Percentiles rank a stretch among this genome's conserved stretches.
Conservation (phyloP, 2,113 vertebrate species). For the Xiphophorus couchianus region DNA sequence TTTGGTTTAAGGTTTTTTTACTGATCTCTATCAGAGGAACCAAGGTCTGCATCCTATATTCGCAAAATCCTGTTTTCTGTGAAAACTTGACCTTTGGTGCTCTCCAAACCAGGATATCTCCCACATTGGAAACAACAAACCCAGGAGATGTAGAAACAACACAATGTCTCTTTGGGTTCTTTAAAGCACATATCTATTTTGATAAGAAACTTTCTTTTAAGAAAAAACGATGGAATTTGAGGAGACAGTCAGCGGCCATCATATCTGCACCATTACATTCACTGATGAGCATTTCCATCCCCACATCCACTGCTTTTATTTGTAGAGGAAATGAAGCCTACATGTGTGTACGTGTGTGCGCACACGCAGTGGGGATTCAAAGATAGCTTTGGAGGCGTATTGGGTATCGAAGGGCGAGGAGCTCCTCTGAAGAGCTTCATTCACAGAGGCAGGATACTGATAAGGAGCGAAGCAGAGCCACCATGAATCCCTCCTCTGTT, state of each 20-base stretch:
- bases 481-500: constrained; percentile 81
- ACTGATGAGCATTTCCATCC: background rate
- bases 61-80: background rate
- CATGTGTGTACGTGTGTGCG: constrained; percentile 22
- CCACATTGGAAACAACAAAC: background rate
- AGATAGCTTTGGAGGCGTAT: constrained; percentile 76
- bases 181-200: background rate
- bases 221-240: background rate
- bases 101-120: background rate
- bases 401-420: constrained; percentile 66
- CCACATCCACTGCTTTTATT: background rate
- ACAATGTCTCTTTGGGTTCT: background rate
- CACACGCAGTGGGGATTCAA: constrained; percentile 31
- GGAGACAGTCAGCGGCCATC: background rate
- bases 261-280: background rate
- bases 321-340: constrained; percentile 8
- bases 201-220: background rate
- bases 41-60: background rate
- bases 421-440: constrained; percentile 77
- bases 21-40: background rate
- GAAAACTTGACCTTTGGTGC: background rate
- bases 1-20: background rate
- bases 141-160: too few species aligned
- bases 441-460: constrained; percentile 77
- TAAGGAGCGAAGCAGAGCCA: constrained; percentile 73